Base-by-base conservation (phyloP, 2,797 vertebrate species). In the Tachyglossus aculeatus region DNA sequence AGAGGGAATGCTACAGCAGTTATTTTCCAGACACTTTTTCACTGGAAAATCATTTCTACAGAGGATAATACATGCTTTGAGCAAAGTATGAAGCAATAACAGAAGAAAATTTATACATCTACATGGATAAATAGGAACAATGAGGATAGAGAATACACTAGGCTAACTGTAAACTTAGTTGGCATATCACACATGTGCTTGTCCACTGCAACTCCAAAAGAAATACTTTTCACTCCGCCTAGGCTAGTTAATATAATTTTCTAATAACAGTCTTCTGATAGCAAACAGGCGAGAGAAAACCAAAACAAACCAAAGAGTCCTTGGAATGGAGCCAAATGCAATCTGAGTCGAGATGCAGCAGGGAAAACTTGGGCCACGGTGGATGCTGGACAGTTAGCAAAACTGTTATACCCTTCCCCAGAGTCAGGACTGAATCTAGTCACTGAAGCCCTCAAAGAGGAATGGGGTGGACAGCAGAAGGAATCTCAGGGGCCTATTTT, bases 231-330 rank as follows among this genome's bases (percentile, higher is more conserved):
- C 45, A n/a, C 53, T 85, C 75, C 81, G 85, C 82, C 81, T 82
- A 54, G 65, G 71, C 78, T 85, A 87, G 83, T 87, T 85, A 87
- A 87, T 85, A 77, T 33, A 54, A 76, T 80, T 83, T 82, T 78
- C 74, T 87, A 85, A 87, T 87, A 85, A 83, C 83, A 61, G 80
- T 83, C 78, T 80, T 79, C 76, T 83, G 78, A 81, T 76, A 69
- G 67, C 68, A 75, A 48, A 60, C 61, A 86, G 73, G 74, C 44
- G 67, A 73, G 56, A 60, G 51, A 60, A 76, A 83, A 81, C 76
- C 85, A 83, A 87, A 85, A 85, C 85, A 87, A 76, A 74, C 77
- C 80, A 60, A 61, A 76, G n/a, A n/a, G n/a, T n/a, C n/a, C n/a
- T n/a, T n/a, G n/a, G n/a, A n/a, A n/a, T n/a, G n/a, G n/a, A n/a